Evolutionary conservation across 2,888 invertebrate genomes (phyloP).

Genomic region (Troides helena): DNA sequence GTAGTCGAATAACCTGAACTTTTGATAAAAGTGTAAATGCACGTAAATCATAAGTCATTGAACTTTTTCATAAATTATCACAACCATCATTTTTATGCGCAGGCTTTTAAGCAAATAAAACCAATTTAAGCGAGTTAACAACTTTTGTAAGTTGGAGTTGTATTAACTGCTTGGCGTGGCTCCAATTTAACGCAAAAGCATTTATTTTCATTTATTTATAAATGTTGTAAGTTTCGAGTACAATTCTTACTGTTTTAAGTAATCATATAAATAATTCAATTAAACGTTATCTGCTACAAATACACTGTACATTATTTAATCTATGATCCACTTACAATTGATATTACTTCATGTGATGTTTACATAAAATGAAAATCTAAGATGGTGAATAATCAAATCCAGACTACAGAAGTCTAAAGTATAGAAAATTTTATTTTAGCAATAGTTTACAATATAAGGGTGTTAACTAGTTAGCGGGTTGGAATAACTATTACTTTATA

Average conservation of each 20-base stretch:
- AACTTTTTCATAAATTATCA: conserved; percentile 4
- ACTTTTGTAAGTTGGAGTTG: conserved; percentile 22
- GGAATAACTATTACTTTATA: too few relatives aligned
- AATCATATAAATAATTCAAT: background rate
- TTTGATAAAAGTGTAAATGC: background rate
- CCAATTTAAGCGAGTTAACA: conserved; percentile 41
- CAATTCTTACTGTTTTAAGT: background rate
- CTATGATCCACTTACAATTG: too few relatives aligned
- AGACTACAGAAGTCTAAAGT: background rate
- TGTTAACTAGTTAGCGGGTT: too few relatives aligned
- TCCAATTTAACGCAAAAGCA: conserved; percentile 21
- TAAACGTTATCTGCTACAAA: background rate
- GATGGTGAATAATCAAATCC: too few relatives aligned
- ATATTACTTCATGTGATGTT: too few relatives aligned
- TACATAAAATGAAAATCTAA: too few relatives aligned
- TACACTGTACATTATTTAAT: background rate
- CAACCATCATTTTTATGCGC: conserved; percentile 16
- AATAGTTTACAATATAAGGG: too few relatives aligned
- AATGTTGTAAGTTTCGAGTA: background rate
- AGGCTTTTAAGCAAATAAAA: conserved; percentile 78
- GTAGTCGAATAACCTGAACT: background rate
- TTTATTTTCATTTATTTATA: conserved; percentile 19
- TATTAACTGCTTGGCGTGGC: conserved; percentile 23
- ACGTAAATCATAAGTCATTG: conserved; percentile 7
- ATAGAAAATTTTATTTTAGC: background rate